Evolutionary conservation across 2,888 invertebrate genomes (phyloP).

Genomic region (Diogma glabrata): DNA sequence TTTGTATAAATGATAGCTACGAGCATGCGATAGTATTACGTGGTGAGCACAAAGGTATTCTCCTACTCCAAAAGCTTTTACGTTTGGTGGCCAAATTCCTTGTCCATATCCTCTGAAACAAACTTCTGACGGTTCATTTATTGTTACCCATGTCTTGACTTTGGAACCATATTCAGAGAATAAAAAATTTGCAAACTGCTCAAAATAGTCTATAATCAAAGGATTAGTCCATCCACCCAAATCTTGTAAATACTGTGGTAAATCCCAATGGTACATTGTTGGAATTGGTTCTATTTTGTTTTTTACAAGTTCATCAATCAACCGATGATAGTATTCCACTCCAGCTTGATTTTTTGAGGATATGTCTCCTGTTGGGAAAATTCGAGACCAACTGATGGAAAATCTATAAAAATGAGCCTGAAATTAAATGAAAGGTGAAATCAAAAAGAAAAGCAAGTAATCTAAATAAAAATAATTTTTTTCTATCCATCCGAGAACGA

Average conservation of each 20-base stretch:
- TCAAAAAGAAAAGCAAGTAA: no score
- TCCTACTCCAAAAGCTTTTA: conserved; percentile 37
- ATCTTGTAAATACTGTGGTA: conserved; percentile 42
- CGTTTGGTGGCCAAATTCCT: conserved; percentile 22
- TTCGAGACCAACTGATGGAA: conserved; percentile 26
- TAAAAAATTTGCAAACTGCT: conserved; percentile 38
- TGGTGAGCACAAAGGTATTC: conserved; percentile 41
- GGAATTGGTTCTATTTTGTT: conserved; percentile 47
- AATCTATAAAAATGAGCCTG: conserved; percentile 18
- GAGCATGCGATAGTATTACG: conserved; percentile 42
- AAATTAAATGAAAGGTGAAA: no score
- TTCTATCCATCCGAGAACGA: no score
- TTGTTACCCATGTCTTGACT: conserved; percentile 45
- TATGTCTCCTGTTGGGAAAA: conserved; percentile 45
- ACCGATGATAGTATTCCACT: neutral
- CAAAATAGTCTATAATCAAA: conserved; percentile 38
- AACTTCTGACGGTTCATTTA: conserved; percentile 43
- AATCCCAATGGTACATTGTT: conserved; percentile 44
- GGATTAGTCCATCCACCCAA: conserved; percentile 42
- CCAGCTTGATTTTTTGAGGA: conserved; percentile 30
- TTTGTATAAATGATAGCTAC: conserved; percentile 29
- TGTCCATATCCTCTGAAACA: conserved; percentile 39
- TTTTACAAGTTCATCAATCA: neutral
- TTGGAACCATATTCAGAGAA: conserved; percentile 39
- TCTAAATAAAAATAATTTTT: no score